Percentiles rank a stretch among this genome's conserved stretches.
phyloP scores from a whole-genome alignment of 2,113 vertebrate genomes.

The Peromyscus californicus region DNA sequence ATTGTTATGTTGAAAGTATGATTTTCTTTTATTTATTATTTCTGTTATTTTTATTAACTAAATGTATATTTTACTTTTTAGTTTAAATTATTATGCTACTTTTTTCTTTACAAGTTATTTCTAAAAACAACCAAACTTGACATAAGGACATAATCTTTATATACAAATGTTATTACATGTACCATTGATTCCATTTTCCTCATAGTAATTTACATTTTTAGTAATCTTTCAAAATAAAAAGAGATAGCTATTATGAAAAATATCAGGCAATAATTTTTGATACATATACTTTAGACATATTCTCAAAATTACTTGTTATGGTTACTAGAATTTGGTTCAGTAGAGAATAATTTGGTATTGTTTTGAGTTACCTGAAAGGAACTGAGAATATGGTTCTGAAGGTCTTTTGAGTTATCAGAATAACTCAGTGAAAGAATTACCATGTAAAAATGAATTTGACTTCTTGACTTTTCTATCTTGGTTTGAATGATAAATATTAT shows the following conservation, averaged over 20 bases:
- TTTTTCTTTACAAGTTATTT: neutral
- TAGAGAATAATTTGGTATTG: conserved; percentile 7
- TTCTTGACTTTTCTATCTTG: conserved; percentile 14
- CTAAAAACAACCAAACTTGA: neutral
- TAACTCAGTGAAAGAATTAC: neutral
- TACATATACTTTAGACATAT: neutral
- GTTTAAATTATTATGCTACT: neutral
- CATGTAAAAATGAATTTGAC: neutral
- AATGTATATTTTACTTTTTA: neutral
- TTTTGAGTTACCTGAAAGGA: neutral
- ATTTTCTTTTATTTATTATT: neutral
- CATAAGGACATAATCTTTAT: neutral
- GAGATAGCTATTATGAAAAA: neutral
- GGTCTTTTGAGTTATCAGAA: neutral
- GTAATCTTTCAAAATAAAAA: neutral
- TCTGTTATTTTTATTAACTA: conserved; percentile 2
- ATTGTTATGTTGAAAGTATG: neutral
- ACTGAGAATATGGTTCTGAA: neutral
- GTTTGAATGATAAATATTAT: neutral
- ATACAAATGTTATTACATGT: neutral
- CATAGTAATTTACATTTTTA: neutral
- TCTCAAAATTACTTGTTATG: neutral
- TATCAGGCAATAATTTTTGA: neutral
- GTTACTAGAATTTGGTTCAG: neutral
- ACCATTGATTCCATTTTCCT: conserved; percentile 4